Conservation (phyloP, 2,888 invertebrate genomes). For the Protonemura montana region DNA sequence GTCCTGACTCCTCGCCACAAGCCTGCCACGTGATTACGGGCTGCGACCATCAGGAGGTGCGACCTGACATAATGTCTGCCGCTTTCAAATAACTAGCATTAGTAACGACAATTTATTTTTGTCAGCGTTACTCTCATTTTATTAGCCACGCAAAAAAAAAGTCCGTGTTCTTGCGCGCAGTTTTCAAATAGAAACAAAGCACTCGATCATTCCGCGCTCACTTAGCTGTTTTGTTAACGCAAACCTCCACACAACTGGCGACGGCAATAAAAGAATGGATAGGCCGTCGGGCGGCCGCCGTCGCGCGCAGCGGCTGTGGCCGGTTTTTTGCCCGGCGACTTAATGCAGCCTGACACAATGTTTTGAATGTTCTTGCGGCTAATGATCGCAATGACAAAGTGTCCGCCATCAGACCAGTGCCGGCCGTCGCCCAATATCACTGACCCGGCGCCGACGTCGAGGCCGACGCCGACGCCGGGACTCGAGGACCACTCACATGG, state of each 20-base stretch:
- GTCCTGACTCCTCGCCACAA: background rate
- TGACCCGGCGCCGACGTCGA: background rate
- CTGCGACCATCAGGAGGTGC: background rate
- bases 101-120: conserved; percentile 24
- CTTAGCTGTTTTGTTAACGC: conserved; percentile 16
- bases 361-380: background rate
- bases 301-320: background rate
- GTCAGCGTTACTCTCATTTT: conserved; percentile 22
- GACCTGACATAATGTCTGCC: background rate
- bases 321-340: background rate
- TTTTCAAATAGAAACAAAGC: conserved; percentile 20
- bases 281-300: background rate
- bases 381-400: conserved; percentile 4
- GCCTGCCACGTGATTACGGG: background rate
- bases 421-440: background rate
- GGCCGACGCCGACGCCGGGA: no score
- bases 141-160: background rate
- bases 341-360: conserved; percentile 1
- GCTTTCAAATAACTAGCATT: background rate
- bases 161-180: background rate
- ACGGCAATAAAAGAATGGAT: background rate
- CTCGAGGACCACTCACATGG: no score
- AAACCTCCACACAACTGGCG: background rate
- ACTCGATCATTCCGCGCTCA: conserved; percentile 13
- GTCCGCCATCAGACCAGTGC: background rate